A percentile compares a stretch with the other conserved stretches of the same genome.
phyloP scores from a whole-genome alignment of 2,888 invertebrate species.

The Drosophila aldrichi region DNA sequence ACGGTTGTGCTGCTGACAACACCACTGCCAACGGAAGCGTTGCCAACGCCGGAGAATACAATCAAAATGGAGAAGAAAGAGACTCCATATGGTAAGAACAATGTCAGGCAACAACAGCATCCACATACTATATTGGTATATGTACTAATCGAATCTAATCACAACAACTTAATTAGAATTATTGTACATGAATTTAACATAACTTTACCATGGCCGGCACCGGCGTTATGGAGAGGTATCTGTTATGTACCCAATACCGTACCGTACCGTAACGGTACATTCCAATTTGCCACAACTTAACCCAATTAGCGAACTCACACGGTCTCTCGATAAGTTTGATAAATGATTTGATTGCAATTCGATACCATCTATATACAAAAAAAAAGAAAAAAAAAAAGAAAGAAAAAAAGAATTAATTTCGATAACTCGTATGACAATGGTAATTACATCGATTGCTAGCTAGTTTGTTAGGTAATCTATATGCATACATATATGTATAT shows the following conservation, averaged over 20 bases:
- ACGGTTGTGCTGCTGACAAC: conserved; percentile 90
- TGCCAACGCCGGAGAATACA: conserved; percentile 87
- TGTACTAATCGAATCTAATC: conserved; percentile 33
- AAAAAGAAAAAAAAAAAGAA: neutral
- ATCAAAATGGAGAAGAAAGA: conserved; percentile 93
- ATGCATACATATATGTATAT: neutral
- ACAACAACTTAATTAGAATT: conserved; percentile 16
- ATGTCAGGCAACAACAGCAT: conserved; percentile 16
- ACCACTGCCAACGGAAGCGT: conserved; percentile 86
- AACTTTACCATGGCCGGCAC: conserved; percentile 49
- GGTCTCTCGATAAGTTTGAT: conserved; percentile 58
- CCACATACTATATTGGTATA: conserved; percentile 18
- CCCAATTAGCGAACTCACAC: conserved; percentile 60
- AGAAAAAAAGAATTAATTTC: conserved; percentile 40
- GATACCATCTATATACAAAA: conserved; percentile 49
- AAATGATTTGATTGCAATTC: conserved; percentile 66
- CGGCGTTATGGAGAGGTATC: conserved; percentile 51
- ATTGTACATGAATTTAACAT: conserved; percentile 39
- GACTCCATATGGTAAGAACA: conserved; percentile 95
- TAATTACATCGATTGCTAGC: conserved; percentile 66
- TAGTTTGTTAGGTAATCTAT: conserved; percentile 17
- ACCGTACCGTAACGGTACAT: neutral
- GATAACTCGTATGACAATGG: conserved; percentile 78
- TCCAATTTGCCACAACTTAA: conserved; percentile 36
- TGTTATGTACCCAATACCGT: conserved; percentile 33